phyloP scores from a whole-genome alignment of 2,797 vertebrate species.

The Acrossocheilus fasciatus region DNA sequence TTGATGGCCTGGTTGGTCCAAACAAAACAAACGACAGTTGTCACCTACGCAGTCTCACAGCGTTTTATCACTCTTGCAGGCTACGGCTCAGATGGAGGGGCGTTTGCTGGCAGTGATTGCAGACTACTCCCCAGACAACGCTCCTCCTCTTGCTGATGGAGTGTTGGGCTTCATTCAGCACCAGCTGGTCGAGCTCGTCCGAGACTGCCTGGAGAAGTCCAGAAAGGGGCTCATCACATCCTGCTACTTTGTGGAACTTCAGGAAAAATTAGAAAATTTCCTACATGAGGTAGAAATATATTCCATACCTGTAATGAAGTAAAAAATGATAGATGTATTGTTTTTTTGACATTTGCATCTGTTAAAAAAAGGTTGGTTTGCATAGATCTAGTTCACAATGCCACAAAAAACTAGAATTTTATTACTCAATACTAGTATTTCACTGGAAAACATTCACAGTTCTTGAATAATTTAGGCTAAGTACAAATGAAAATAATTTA shows the following conservation, averaged over 20 bases:
- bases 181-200: conserved; percentile 93
- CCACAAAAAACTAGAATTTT: background rate
- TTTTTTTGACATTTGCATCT: background rate
- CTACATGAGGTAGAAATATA: conserved; percentile 85
- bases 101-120: conserved; percentile 89
- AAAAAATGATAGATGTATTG: background rate
- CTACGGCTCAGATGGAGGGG: conserved; percentile 98
- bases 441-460: too few species aligned
- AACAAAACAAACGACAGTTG: conserved; percentile 27
- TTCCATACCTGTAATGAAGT: background rate
- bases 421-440: background rate
- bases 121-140: conserved; percentile 83
- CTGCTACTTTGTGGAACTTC: conserved; percentile 95
- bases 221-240: conserved; percentile 92
- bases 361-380: background rate
- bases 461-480: too few species aligned
- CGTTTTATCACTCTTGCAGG: conserved; percentile 74
- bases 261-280: conserved; percentile 96
- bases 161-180: conserved; percentile 98
- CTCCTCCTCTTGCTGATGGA: conserved; percentile 90
- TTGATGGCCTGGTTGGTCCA: conserved; percentile 24
- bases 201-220: conserved; percentile 96
- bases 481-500: too few species aligned
- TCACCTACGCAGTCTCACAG: conserved; percentile 30
- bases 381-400: too few species aligned